A percentile compares a stretch with the other conserved stretches of the same genome.
phyloP scores from a whole-genome alignment of 1,140 invertebrate species.

The Platyura marginata region DNA sequence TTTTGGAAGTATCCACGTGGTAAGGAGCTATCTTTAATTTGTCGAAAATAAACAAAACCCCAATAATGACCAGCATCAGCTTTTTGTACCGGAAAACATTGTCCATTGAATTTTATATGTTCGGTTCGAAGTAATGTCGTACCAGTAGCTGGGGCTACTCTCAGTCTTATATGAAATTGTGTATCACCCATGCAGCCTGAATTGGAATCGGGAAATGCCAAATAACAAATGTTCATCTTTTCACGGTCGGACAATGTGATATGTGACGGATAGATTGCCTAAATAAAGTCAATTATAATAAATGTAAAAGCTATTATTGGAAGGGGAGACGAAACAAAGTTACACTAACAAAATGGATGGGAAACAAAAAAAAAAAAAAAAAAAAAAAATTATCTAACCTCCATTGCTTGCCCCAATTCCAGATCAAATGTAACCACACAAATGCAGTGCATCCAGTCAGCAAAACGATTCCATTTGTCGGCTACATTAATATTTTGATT shows the following conservation, averaged over 20 bases:
- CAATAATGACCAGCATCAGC: slow-evolving; percentile 69
- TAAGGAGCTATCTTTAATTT: slow-evolving; percentile 85
- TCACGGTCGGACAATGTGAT: slow-evolving; percentile 77
- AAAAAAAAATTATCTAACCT: slow-evolving; percentile 34
- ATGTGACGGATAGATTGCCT: slow-evolving; percentile 73
- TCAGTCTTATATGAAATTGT: slow-evolving; percentile 77
- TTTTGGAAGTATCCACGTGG: slow-evolving; percentile 98
- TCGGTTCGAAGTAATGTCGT: slow-evolving; percentile 11
- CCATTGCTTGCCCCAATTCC: slow-evolving; percentile 90
- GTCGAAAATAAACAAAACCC: slow-evolving; percentile 97
- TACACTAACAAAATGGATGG: too few species aligned
- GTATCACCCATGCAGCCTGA: slow-evolving; percentile 98
- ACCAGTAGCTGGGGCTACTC: slow-evolving; percentile 14
- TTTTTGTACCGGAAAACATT: slow-evolving; percentile 50
- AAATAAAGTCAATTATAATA: slow-evolving; percentile 17
- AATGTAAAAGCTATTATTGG: slow-evolving; percentile 3
- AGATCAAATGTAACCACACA: slow-evolving; percentile 97
- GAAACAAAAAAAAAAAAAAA: slow-evolving; percentile 4
- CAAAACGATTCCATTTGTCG: slow-evolving; percentile 31
- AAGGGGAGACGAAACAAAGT: slow-evolving; percentile 2
- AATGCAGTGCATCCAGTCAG: slow-evolving; percentile 91
- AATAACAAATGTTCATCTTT: slow-evolving; percentile 92
- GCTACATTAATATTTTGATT: background rate
- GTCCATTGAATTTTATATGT: slow-evolving; percentile 46
- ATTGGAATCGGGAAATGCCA: slow-evolving; percentile 97